Evolutionary conservation across 2,888 invertebrate genomes (phyloP), one percentile per base, ranked within the genome.

Genomic region (Cryptus viduatorius): DNA sequence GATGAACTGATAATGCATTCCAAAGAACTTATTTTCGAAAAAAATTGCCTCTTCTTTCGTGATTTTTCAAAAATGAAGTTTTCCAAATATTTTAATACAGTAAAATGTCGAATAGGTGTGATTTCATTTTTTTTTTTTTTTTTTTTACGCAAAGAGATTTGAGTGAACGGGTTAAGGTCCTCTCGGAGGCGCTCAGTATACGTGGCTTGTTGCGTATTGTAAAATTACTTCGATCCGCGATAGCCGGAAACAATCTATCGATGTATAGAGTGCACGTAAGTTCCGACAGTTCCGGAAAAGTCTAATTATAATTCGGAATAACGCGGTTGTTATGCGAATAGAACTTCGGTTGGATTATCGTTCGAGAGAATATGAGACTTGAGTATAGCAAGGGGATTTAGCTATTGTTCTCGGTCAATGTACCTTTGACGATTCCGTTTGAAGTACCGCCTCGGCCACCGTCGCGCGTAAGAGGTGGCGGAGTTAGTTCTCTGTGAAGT

Each of bases 351-450:
- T 67, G 84, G 83, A 85, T 85, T 85, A 85, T 85, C 84, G 79
- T 85, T 79, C 76, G 84, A 72, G 84, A 44, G 79, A 82, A 85
- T 48, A 76, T 85, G 84, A 82, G 79, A 85, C 79, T 85, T 72
- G 75, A 86, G 86, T 89, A 89, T 14, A 14, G 89, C 88, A 90
- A 89, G 89, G 89, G 92, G 89, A 91, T 92, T 91, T 90, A 85
- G 87, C 87, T 90, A 89, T 89, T 90, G 88, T 88, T 83, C 88
- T 89, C 88, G 88, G 89, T 89, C 90, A 90, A 92, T 91, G 91
- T 90, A 90, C 88, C 92, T 92, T 93, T 93, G 92, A 93, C 89
- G 92, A 93, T 93, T 93, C 91, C 85, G 92, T 93, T 93, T 92
- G 92, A 92, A 91, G 90, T 90, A 88, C 85, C 88, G 83, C 86